Base-by-base conservation (phyloP, 2,888 invertebrate genomes). In the Panorpa germanica region DNA sequence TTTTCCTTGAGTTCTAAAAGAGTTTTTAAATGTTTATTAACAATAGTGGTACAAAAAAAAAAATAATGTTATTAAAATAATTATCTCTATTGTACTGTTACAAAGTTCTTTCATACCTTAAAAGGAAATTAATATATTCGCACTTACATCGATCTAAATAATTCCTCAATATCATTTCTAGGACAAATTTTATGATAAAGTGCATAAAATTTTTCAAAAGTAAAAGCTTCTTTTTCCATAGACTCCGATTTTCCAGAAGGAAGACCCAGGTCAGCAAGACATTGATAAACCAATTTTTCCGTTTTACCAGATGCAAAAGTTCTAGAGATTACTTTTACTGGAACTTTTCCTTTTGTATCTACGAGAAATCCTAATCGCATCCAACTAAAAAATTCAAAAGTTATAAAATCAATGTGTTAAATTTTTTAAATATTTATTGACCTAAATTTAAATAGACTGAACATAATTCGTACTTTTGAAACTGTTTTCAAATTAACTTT, bases 221-320 rank as follows among this genome's bases (percentile, higher is more conserved):
- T 96, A 51, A 98, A 96, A 28, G 82, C 82, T 12, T 75, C 80
- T 29, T 75, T 80, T 46, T 95, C 93, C 58, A 99, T 90, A 22
- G 80, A 82, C 48, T 93, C 96, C 49, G 83, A 85, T 75, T 91
- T 91, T 34, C 86, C 93, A 36, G 82, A 80, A 1, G 96, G 93
- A 38, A 99, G 66, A 14, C 81, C 88, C 37, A 95, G 65, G 48
- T 96, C 96, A 31, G 81, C 74, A 39, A 98, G 65, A 54, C 88
- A 90, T 50, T 96, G 93, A 61, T 95, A 95, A 19, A 98, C 90
- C 51, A 95, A 65, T 56, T 91, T 95, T 57, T 98, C 98, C 4
- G 95, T 93, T 62, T 93, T 93, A 19, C 98, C 98, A n/a, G 96
- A 96, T 3, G 96, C 95, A 59, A 98, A 98, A 34, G 96, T 98